A percentile compares a stretch with the other conserved stretches of the same genome.
Conservation (phyloP, 2,797 vertebrate genomes). For the Simalia tracyae region DNA sequence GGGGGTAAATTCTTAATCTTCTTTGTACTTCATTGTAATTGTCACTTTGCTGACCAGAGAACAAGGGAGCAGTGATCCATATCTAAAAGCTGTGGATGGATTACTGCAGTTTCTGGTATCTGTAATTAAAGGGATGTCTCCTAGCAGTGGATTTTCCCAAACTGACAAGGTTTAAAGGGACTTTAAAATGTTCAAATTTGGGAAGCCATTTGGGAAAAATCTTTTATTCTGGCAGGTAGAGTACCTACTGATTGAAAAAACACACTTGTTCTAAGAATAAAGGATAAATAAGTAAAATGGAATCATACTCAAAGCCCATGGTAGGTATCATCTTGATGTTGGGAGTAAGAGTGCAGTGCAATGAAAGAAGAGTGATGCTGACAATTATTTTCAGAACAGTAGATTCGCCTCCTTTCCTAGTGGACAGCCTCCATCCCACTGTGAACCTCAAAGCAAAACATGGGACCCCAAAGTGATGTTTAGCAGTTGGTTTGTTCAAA, state of each 20-base stretch:
- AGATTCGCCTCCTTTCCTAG: not conserved
- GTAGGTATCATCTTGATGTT: no score
- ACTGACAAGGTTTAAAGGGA: not conserved
- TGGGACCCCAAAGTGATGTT: not conserved
- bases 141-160: constrained; percentile 5
- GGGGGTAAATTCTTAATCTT: constrained; percentile 28
- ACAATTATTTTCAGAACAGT: not conserved
- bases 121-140: constrained; percentile 22
- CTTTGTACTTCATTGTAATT: constrained; percentile 48
- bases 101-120: constrained; percentile 30
- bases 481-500: not conserved
- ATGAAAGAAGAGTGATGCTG: not conserved
- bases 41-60: constrained; percentile 32
- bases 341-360: not conserved
- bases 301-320: not conserved
- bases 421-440: not conserved
- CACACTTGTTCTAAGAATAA: not conserved
- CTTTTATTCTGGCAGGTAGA: not conserved
- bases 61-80: constrained; percentile 41
- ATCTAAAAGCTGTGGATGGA: constrained; percentile 38
- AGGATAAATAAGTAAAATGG: not conserved
- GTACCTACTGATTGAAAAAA: not conserved
- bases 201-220: not conserved
- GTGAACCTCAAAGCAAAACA: not conserved
- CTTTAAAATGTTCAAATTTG: not conserved